Evolutionary conservation across 35 echinoderm and acorn worm species (phyloP), one percentile per base, ranked within the genome.

Genomic region (Diadema setosum): DNA sequence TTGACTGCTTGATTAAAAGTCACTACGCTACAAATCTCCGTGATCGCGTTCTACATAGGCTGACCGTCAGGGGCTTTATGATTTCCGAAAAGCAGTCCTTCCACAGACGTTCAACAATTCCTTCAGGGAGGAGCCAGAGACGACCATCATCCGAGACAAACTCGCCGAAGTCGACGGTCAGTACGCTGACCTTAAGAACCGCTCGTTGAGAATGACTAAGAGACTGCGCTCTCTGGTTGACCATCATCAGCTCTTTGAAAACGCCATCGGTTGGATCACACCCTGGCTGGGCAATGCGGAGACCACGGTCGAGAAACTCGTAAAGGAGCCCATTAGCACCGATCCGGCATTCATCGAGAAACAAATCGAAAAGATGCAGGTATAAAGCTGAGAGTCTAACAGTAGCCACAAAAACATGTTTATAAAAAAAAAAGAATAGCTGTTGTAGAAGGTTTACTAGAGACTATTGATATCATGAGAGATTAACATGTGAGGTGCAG

Each of bases 1-100:
- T n/a, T n/a, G n/a, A n/a, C n/a, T n/a, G n/a, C n/a, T n/a, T n/a
- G n/a, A n/a, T n/a, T n/a, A n/a, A n/a, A n/a, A n/a, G n/a, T n/a
- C n/a, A n/a, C n/a, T n/a, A n/a, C n/a, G n/a, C n/a, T n/a, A n/a
- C n/a, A n/a, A n/a, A n/a, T n/a, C 30, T 32, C 5, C 30, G 17
- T 15, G 27, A 67, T 73, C 11, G 64, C 81, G 33, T 21, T 27
- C 9, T 40, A 21, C 27, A 39, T 16, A 93, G 91, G 80, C 64
- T 18, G 93, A 97, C 91, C 84, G 89, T 37, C 75, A 97, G 15
- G 95, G 93, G 34, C 84, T 93, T 20, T 42, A 70, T 37, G 78
- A 76, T 56, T 97, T 97, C 91, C 87, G 95, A 14, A 75, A 81
- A 52, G 93, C 55, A n/a, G 85, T 84, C 59, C 87, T 97, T 6